Base-by-base conservation (phyloP, 2,797 vertebrate species). In the Acipenser oxyrinchus region DNA sequence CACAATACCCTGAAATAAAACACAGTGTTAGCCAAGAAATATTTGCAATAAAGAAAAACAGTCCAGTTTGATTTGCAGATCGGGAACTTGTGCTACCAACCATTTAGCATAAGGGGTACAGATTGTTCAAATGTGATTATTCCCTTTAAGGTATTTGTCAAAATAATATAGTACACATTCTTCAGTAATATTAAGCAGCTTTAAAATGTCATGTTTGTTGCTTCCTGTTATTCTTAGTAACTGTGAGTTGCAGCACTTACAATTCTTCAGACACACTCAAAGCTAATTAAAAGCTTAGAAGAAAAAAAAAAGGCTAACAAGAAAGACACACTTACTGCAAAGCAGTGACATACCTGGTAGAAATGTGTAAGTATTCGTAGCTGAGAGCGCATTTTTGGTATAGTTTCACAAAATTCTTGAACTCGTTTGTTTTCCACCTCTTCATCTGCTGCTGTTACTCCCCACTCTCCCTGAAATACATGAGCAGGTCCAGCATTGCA, bases 331-430 rank as follows among this genome's bases (percentile, higher is more conserved):
- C 23, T 9, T 48, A 48, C 52, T 63, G 8, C 7, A 15, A n/a
- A 48, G 52, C 10, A 23, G 48, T 49, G 1, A 62, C 8, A 10
- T 73, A 98, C 97, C 95, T 99, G 97, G 83, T 99, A 99, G 76
- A 95, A 96, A 73, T 99, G 94, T 1, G 96, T 94, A 71, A 97
- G 87, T 77, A 98, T 92, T 70, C 93, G 86, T 48, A 99, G 78
- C 81, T 99, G 94, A 4, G 96, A 95, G 70, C 92, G 92, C 93
- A 95, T 94, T 87, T 96, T 97, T 71, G 95, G 95, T 79, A 99
- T 87, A 0, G 91, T 94, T 51, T 95, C 93, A 80, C 91, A 90
- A 77, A 97, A 99, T 72, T 94, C 93, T 66, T 89, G 89, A 64
- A 94, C 81, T 72, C 93, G 90, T 81, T 76, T 91, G 70, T 79